These are phyloP conservation scores for Microplitis manilae DNA, from an alignment of 2,888 invertebrate genomes.

Conservation along the genomic window DNA sequence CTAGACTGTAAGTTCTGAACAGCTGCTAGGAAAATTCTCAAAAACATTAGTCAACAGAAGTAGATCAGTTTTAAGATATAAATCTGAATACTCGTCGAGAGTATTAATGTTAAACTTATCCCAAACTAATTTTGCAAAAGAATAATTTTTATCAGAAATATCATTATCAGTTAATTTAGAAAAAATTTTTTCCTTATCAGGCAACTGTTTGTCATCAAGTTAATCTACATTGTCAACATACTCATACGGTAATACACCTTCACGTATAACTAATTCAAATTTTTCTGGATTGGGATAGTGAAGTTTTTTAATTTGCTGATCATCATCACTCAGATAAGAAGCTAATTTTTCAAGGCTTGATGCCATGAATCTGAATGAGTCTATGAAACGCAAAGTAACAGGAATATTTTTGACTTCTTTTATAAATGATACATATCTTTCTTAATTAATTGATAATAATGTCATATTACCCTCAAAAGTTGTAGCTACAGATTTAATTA, in stretches of 20 bases:
- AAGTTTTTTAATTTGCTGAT: conserved; percentile 26
- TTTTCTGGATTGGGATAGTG: not conserved
- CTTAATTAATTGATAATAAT: too few species aligned
- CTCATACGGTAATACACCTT: not conserved
- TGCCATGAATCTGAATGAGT: conserved; percentile 55
- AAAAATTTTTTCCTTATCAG: not conserved
- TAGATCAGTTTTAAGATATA: conserved; percentile 59
- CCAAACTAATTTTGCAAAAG: conserved; percentile 56
- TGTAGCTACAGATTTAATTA: conserved; percentile 50
- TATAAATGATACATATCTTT: too few species aligned
- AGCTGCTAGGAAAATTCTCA: conserved; percentile 59
- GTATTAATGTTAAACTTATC: conserved; percentile 51
- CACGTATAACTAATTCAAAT: not conserved
- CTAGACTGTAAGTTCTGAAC: conserved; percentile 55
- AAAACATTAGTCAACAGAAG: conserved; percentile 59
- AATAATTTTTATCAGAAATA: conserved; percentile 52
- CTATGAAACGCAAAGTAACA: not conserved
- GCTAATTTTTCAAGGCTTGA: conserved; percentile 56
- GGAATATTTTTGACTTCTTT: too few species aligned
- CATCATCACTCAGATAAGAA: conserved; percentile 44
- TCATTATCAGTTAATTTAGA: not conserved
- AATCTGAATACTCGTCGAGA: conserved; percentile 56
- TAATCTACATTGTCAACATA: not conserved
- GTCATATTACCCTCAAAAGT: conserved; percentile 43
- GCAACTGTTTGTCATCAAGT: not conserved